phyloP scores from a whole-genome alignment of 2,113 vertebrate species.

The Junco hyemalis region DNA sequence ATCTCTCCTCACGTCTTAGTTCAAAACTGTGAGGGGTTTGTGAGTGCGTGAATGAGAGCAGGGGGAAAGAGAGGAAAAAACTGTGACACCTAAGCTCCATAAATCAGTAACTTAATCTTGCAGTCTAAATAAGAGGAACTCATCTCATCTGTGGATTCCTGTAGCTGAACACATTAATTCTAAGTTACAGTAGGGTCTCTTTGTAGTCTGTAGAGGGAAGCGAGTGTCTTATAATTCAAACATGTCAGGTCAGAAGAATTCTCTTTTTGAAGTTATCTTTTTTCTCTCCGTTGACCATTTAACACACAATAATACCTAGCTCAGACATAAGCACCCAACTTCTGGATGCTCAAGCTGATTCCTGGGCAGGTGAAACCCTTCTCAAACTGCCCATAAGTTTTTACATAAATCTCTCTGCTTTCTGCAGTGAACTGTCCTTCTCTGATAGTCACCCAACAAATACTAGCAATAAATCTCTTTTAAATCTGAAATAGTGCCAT shows the following conservation, averaged over 20 bases:
- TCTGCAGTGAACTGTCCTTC: background rate
- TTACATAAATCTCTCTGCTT: background rate
- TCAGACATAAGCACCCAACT: background rate
- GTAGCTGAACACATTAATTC: background rate
- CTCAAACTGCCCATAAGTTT: background rate
- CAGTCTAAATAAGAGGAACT: background rate
- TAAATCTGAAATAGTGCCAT: background rate
- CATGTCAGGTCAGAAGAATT: background rate
- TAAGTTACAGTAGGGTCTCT: background rate
- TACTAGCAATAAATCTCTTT: background rate
- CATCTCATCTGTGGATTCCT: background rate
- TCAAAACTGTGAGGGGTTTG: background rate
- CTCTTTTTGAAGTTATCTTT: background rate
- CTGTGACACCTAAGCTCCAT: background rate
- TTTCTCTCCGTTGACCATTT: background rate
- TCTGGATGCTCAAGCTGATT: background rate
- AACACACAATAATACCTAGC: background rate
- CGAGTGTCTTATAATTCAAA: background rate
- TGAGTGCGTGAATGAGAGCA: accelerated
- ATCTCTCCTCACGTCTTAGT: background rate
- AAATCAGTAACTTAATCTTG: background rate
- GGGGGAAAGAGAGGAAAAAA: accelerated
- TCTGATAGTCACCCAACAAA: background rate
- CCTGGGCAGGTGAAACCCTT: background rate
- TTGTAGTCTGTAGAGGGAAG: background rate